Base-by-base conservation (phyloP, 1,140 invertebrate genomes). In the Cherax quadricarinatus region DNA sequence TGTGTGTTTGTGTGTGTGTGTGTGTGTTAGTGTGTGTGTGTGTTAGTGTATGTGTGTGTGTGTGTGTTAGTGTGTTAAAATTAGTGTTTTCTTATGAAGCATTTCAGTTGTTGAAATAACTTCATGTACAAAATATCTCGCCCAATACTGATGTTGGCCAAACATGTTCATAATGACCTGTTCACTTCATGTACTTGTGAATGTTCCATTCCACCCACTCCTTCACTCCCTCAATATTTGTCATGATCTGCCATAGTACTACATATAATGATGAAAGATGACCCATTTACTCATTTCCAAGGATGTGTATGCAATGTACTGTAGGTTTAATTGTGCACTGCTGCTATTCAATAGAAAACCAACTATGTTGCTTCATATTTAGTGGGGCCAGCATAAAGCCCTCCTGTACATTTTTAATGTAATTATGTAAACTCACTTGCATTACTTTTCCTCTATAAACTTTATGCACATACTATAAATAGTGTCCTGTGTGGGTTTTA, bases 61-160 rank as follows among this genome's bases (percentile, higher is more conserved):
- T 57, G 14, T 57, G 14, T 57, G 4, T 57, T n/a, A n/a, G n/a
- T n/a, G n/a, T n/a, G n/a, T 41, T 41, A 41, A 41, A 41, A 10
- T 57, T 57, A 57, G 53, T 57, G 53, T 57, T 57, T 57, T 57
- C 30, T 41, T 41, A 14, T 9, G 9, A 10, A 57, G 14, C 53
- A 57, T 57, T 10, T 57, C 14, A 9, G 6, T 10, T 57, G 53
- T 57, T 57, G 9, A 57, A 14, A 70, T 70, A 41, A 41, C 66
- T n/a, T 21, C 66, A 75, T 75, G 70, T 75, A 75, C 70, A 75
- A 75, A 75, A 24, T 75, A 30, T 75, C 70, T 75, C 30, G 70
- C 24, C 70, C 24, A 75, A 21, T 70, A 18, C 21, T 70, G 21
- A 75, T 75, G 70, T 75, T 75, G 7, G 21, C 24, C 3, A 75